Percentiles rank a stretch among this genome's conserved stretches.
These are phyloP conservation scores for Lates calcarifer DNA, from an alignment of 2,113 vertebrate genomes.

Conservation along the genomic window DNA sequence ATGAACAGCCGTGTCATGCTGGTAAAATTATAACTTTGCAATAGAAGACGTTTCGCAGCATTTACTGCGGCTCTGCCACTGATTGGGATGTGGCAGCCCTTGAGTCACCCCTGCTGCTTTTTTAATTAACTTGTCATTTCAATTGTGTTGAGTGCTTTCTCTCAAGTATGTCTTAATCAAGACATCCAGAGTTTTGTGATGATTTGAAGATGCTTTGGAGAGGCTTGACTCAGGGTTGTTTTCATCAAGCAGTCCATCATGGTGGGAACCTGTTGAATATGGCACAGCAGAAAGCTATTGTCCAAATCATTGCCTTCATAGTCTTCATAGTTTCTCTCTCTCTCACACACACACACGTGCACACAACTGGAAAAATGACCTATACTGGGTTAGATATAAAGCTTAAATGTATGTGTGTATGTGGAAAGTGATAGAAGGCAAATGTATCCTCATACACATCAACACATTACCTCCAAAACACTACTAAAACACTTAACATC, in stretches of 20 bases:
- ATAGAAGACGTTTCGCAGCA: not conserved
- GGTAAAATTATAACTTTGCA: not conserved
- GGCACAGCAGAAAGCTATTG: not conserved
- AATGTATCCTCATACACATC: not conserved
- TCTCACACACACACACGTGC: no score
- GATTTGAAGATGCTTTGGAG: not conserved
- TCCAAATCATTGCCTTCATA: not conserved
- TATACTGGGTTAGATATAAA: no score
- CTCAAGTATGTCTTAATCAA: conserved; percentile 49
- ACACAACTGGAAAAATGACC: not conserved
- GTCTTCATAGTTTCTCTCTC: no score
- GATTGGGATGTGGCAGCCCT: conserved; percentile 8
- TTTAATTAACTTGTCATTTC: conserved; percentile 40
- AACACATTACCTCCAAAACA: not conserved
- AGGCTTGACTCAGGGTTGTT: not conserved
- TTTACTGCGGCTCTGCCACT: conserved; percentile 22
- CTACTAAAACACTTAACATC: not conserved
- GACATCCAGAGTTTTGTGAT: conserved; percentile 19
- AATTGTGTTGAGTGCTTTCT: not conserved
- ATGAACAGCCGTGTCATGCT: not conserved
- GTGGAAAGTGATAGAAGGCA: not conserved
- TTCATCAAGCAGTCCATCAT: conserved; percentile 15
- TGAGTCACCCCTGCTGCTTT: conserved; percentile 33
- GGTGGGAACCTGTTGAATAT: conserved; percentile 9
- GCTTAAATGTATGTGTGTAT: not conserved